phyloP scores from a whole-genome alignment of 2,888 invertebrate species.

The Sericinus montela region DNA sequence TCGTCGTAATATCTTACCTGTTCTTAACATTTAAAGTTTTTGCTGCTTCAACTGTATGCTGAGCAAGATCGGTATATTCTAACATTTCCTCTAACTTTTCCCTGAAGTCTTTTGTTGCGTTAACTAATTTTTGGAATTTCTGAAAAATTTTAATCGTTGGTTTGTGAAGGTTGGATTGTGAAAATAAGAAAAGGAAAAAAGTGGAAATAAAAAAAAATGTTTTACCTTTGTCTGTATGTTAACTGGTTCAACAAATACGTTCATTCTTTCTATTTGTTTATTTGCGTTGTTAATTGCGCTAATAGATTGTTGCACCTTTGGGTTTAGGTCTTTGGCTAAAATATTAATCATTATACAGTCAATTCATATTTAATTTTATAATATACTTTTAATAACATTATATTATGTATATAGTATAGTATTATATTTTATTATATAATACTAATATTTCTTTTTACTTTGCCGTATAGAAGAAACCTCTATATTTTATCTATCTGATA shows the following conservation, averaged over 20 bases:
- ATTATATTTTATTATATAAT: too few species aligned
- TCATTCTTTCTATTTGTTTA: slow-evolving; percentile 82
- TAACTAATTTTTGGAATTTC: slow-evolving; percentile 76
- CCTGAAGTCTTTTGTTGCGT: slow-evolving; percentile 80
- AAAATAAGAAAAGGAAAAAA: background rate
- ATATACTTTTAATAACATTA: too few species aligned
- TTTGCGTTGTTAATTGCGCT: slow-evolving; percentile 72
- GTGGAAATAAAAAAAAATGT: background rate
- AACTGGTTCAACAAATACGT: slow-evolving; percentile 83
- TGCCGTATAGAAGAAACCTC: too few species aligned
- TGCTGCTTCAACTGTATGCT: slow-evolving; percentile 79
- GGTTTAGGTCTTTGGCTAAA: slow-evolving; percentile 52
- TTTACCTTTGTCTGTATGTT: slow-evolving; percentile 75
- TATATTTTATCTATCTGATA: too few species aligned
- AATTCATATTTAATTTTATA: background rate
- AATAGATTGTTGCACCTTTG: slow-evolving; percentile 51
- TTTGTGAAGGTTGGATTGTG: background rate
- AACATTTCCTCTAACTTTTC: slow-evolving; percentile 85
- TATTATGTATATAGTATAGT: too few species aligned
- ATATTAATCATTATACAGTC: background rate
- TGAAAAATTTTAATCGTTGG: slow-evolving; percentile 25
- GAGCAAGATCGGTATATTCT: slow-evolving; percentile 82
- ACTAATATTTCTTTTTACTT: too few species aligned
- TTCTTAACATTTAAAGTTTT: slow-evolving; percentile 78
- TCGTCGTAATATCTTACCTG: slow-evolving; percentile 49